phyloP scores from a whole-genome alignment of 2,797 vertebrate genomes.

The Gallinago stenura region DNA sequence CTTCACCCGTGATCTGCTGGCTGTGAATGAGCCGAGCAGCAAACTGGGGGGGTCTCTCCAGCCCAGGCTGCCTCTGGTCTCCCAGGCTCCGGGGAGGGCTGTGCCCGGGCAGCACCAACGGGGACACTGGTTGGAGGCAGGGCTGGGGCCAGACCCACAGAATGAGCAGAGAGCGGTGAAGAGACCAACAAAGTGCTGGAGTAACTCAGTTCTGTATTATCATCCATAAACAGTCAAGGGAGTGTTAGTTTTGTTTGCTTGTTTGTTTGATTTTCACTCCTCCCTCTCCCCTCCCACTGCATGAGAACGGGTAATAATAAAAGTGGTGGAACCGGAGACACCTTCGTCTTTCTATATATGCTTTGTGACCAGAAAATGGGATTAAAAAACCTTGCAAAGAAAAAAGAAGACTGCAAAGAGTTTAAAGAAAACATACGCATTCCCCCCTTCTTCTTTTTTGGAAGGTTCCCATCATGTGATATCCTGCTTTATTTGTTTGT shows the following conservation, averaged over 20 bases:
- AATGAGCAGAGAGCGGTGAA: neutral
- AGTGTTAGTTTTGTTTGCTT: neutral
- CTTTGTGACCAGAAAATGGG: neutral
- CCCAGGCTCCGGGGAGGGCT: neutral
- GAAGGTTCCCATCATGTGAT: neutral
- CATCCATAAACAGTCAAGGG: neutral
- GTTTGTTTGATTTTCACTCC: neutral
- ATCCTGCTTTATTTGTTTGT: neutral
- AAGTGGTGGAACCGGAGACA: neutral
- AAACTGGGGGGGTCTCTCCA: neutral
- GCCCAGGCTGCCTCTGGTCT: neutral
- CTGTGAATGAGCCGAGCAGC: neutral
- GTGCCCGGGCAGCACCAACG: neutral
- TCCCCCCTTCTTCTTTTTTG: neutral
- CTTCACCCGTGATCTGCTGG: neutral
- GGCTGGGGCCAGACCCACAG: too few relatives aligned
- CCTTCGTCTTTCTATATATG: neutral
- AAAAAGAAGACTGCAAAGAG: neutral
- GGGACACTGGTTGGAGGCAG: neutral
- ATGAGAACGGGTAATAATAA: neutral
- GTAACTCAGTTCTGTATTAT: neutral
- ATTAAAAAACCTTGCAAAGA: neutral
- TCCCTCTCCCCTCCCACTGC: neutral
- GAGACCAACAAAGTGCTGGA: neutral
- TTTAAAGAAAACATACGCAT: neutral